phyloP scores from a whole-genome alignment of 2,113 vertebrate genomes.

The Carassius gibelio region DNA sequence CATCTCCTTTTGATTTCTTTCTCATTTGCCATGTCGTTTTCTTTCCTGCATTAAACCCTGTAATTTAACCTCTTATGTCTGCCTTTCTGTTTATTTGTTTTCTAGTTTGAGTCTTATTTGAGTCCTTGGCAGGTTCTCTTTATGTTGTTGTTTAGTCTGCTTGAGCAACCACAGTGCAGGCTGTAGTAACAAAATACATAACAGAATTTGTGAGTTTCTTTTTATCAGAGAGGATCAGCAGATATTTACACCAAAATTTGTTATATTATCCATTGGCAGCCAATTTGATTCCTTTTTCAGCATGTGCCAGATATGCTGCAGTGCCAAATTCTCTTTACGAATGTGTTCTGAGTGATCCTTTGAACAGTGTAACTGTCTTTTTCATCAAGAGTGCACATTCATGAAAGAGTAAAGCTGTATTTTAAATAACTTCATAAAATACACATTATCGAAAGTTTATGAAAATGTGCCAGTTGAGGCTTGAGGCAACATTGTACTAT shows the following conservation, averaged over 20 bases:
- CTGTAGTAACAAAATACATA: not conserved
- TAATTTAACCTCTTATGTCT: not conserved
- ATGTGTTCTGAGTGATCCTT: conserved; percentile 8
- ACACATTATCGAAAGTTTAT: no score
- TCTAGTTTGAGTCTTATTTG: not conserved
- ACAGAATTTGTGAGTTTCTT: not conserved
- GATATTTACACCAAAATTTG: not conserved
- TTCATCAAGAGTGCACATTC: not conserved
- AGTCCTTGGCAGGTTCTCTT: not conserved
- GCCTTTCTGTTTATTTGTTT: not conserved
- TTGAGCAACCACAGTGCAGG: not conserved
- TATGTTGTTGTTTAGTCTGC: conserved; percentile 7
- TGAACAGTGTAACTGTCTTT: not conserved
- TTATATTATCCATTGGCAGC: not conserved
- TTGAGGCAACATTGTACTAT: no score
- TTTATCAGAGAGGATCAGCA: not conserved
- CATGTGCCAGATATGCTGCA: not conserved
- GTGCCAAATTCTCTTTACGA: not conserved
- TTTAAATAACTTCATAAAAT: not conserved
- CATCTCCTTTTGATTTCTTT: conserved; percentile 17
- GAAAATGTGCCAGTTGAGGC: no score
- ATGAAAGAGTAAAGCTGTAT: not conserved
- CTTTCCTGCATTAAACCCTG: not conserved
- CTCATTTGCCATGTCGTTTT: not conserved
- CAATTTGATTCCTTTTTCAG: not conserved